phyloP scores from a whole-genome alignment of 2,797 vertebrate species.

The Acropternis orthonyx region DNA sequence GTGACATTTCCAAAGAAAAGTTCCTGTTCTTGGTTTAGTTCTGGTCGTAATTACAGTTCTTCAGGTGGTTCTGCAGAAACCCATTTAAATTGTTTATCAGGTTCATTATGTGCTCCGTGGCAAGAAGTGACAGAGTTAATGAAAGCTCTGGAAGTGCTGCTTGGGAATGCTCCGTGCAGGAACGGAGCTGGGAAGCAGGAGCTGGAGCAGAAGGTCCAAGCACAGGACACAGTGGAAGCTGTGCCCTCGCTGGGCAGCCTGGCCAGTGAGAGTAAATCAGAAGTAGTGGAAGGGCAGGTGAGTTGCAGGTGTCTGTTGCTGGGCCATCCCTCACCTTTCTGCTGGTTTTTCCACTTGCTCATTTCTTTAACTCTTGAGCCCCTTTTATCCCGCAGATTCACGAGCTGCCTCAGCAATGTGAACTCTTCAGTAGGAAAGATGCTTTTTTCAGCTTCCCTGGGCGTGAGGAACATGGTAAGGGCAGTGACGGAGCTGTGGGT shows the following conservation, averaged over 20 bases:
- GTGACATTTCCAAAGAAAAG: neutral
- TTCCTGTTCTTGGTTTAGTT: neutral
- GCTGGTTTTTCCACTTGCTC: neutral
- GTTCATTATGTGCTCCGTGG: neutral
- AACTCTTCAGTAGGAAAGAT: constrained; percentile 50
- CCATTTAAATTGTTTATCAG: neutral
- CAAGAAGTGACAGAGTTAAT: constrained; percentile 49
- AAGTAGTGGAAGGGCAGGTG: constrained; percentile 19
- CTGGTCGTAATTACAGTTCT: neutral
- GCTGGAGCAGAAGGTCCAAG: neutral
- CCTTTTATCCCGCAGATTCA: neutral
- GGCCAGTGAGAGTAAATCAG: neutral
- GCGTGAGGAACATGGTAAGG: neutral
- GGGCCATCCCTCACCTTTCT: neutral
- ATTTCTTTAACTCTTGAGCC: neutral
- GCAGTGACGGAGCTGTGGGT: neutral
- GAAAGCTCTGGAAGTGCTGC: constrained; percentile 37
- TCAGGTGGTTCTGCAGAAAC: neutral
- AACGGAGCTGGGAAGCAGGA: neutral
- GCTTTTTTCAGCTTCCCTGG: neutral
- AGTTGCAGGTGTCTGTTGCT: neutral
- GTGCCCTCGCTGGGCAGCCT: neutral
- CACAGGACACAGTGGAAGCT: neutral
- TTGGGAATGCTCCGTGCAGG: neutral
- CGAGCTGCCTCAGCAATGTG: constrained; percentile 16